Conservation (phyloP, 2,888 invertebrate genomes). For the Eupelmus urozonus region DNA sequence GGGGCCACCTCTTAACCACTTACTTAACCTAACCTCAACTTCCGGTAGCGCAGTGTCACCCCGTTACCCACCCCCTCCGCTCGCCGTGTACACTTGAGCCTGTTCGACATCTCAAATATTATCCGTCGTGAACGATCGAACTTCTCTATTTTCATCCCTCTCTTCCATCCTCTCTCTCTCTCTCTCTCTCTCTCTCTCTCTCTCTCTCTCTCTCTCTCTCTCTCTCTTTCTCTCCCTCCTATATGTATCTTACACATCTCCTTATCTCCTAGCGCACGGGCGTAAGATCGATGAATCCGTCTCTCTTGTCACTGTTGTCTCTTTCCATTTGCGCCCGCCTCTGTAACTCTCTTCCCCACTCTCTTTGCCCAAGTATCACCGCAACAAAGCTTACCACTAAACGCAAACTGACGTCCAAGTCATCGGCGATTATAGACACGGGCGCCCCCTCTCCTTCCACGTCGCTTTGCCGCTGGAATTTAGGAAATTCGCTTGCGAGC, state of each 20-base stretch:
- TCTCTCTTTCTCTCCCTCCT: neutral
- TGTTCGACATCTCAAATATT: conserved; percentile 74
- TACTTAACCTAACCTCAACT: conserved; percentile 66
- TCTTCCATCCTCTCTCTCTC: neutral
- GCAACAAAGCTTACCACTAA: conserved; percentile 40
- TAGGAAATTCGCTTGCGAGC: conserved; percentile 1
- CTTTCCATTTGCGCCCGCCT: conserved; percentile 24
- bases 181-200: conserved; percentile 4
- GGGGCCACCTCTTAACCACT: conserved; percentile 72
- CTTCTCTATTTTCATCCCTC: conserved; percentile 40
- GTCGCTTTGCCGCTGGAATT: neutral
- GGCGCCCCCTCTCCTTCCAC: neutral
- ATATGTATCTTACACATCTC: conserved; percentile 33
- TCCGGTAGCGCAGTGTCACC: conserved; percentile 40
- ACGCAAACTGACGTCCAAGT: conserved; percentile 53
- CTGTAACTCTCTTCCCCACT: neutral
- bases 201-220: conserved; percentile 2
- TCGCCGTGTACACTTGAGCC: conserved; percentile 16
- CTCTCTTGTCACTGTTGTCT: conserved; percentile 50
- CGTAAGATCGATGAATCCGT: conserved; percentile 41
- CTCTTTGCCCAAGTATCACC: conserved; percentile 21
- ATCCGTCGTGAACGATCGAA: conserved; percentile 62
- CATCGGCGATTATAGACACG: conserved; percentile 42
- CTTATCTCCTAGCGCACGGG: too few relatives aligned
- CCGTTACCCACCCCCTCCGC: conserved; percentile 23